Percentiles rank a stretch among this genome's conserved stretches.
phyloP scores from a whole-genome alignment of 2,888 invertebrate species.

The Molanna angustata region DNA sequence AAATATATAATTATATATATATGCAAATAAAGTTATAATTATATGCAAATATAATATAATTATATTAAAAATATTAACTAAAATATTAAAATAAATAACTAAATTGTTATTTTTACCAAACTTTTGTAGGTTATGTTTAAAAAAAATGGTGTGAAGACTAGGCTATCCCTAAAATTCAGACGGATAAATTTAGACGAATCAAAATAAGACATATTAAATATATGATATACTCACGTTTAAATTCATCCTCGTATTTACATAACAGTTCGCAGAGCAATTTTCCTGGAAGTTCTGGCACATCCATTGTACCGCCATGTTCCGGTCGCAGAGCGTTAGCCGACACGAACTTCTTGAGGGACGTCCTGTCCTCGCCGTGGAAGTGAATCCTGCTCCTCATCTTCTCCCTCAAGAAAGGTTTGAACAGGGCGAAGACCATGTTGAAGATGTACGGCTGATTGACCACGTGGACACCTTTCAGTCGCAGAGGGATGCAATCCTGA shows the following conservation, averaged over 20 bases:
- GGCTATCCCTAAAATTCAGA: too few species aligned
- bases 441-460: constrained; percentile 87
- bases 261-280: constrained; percentile 65
- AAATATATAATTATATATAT: too few species aligned
- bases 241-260: constrained; percentile 63
- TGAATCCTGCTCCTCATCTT: constrained; percentile 75
- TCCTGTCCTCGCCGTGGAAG: constrained; percentile 70
- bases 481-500: constrained; percentile 77
- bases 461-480: constrained; percentile 82
- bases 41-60: too few species aligned
- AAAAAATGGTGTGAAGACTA: too few species aligned
- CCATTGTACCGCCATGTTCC: constrained; percentile 65
- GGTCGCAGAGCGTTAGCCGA: constrained; percentile 58
- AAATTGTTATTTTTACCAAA: too few species aligned
- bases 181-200: too few species aligned
- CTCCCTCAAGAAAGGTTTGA: constrained; percentile 84
- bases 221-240: constrained; percentile 59
- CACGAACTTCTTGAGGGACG: constrained; percentile 58
- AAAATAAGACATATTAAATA: too few species aligned
- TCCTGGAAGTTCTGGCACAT: constrained; percentile 62
- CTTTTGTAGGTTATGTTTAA: too few species aligned
- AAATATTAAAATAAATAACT: too few species aligned
- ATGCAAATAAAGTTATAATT: too few species aligned
- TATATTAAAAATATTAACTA: too few species aligned
- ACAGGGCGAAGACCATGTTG: constrained; percentile 80